These are phyloP conservation scores for Seriola quinqueradiata DNA, from an alignment of 2,113 vertebrate species.

Conservation along the genomic window DNA sequence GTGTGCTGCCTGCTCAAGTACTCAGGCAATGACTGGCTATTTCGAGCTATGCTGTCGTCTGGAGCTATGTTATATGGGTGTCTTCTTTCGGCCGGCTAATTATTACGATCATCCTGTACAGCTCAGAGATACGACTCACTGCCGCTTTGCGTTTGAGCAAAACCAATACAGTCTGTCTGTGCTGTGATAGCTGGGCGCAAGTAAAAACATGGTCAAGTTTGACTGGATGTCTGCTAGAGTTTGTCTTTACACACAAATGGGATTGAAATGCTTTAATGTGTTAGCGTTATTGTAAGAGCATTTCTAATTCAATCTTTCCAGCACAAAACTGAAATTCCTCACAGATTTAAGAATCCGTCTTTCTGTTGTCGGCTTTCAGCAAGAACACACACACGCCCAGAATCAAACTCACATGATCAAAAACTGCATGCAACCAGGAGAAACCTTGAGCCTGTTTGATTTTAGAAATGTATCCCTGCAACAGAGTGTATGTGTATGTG, in stretches of 20 bases:
- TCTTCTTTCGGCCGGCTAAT: constrained; percentile 63
- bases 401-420: neutral
- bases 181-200: neutral
- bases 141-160: constrained; percentile 32
- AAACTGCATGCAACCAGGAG: neutral
- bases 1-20: constrained; percentile 36
- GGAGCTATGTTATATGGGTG: constrained; percentile 40
- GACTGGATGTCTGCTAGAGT: constrained; percentile 38
- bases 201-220: constrained; percentile 17
- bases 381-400: neutral
- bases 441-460: constrained; percentile 10
- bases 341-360: constrained; percentile 31
- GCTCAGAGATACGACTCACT: constrained; percentile 43
- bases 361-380: constrained; percentile 19
- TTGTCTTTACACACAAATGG: constrained; percentile 24
- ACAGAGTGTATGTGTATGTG: neutral
- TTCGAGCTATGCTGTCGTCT: constrained; percentile 59
- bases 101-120: constrained; percentile 57
- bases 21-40: constrained; percentile 53
- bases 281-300: neutral
- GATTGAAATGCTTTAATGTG: constrained; percentile 13
- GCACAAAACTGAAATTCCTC: constrained; percentile 4
- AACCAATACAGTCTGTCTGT: constrained; percentile 28
- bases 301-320: constrained; percentile 8
- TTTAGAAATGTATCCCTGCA: constrained; percentile 6